Conservation (phyloP, 2,797 vertebrate genomes). For the Anguilla megastoma region DNA sequence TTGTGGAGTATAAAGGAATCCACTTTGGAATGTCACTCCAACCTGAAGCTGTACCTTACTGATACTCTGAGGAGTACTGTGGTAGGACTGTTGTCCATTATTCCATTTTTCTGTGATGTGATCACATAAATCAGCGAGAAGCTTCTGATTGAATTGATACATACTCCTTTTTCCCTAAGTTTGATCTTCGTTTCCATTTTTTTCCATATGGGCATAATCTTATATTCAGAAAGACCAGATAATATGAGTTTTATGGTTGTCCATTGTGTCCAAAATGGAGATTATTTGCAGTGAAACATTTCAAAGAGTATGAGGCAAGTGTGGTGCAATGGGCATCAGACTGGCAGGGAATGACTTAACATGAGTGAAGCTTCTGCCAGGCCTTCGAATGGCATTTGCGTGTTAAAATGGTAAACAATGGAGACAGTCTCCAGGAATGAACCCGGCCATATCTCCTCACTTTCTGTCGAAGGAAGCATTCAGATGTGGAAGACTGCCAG, state of each 20-base stretch:
- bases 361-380: conserved; percentile 9
- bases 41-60: conserved; percentile 3
- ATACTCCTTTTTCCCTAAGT: neutral
- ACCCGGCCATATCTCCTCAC: conserved; percentile 31
- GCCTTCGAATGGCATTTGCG: conserved; percentile 13
- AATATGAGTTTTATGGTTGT: neutral
- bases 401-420: conserved; percentile 35
- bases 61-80: neutral
- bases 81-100: neutral
- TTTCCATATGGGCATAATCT: neutral
- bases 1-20: neutral
- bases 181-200: neutral
- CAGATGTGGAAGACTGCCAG: conserved; percentile 30
- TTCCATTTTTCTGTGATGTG: neutral
- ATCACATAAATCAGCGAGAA: neutral
- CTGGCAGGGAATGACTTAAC: neutral
- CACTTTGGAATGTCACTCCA: conserved; percentile 13
- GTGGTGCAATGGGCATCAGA: neutral
- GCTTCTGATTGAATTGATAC: neutral
- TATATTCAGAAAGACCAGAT: neutral
- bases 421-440: conserved; percentile 28
- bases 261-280: neutral
- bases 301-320: neutral
- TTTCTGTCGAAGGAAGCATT: conserved; percentile 28
- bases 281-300: neutral